Base-by-base conservation (phyloP, 2,888 invertebrate species). In the Morpho deidamia region DNA sequence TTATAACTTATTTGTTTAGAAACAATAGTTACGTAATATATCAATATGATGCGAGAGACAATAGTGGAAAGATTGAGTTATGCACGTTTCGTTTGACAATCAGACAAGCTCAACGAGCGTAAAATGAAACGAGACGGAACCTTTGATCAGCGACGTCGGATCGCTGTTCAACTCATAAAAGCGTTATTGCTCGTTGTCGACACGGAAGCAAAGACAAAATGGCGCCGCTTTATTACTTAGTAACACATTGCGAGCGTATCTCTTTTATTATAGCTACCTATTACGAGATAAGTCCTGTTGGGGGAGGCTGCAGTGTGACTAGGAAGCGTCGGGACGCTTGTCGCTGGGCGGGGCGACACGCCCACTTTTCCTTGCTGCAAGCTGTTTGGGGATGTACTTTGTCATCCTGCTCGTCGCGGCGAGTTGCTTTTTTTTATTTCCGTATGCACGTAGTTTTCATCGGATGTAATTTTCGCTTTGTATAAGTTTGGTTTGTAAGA, bases 221-320 rank as follows among this genome's bases (percentile, higher is more conserved):
- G 88, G 88, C 88, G 84, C 74, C 78, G 80, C 86, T 85, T 86
- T 87, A 87, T 88, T 86, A 87, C 88, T 88, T 86, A 89, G 84
- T 85, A 85, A 85, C 87, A 87, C 86, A 82, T 83, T 78, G 77
- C 72, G 74, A 77, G 76, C 77, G 79, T 81, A 83, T 86, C 86
- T 84, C 78, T 83, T 85, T 84, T 85, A 83, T 81, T 82, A 83
- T 82, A 85, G 78, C 76, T 81, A 79, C 74, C 80, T 82, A 80
- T 83, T 83, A 82, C 76, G 78, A 82, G 87, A 86, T 87, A 84
- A 86, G 74, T 74, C 74, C 72, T 70, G 56, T 37, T 54, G 52
- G 61, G 78, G 81, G 83, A 77, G 80, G 78, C 71, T 77, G 79
- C 73, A 75, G 72, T 68, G 73, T 76, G 79, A 79, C 81, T 78